A percentile compares a stretch with the other conserved stretches of the same genome.
Conservation (phyloP, 2,797 vertebrate genomes). For the Spinus pinus region DNA sequence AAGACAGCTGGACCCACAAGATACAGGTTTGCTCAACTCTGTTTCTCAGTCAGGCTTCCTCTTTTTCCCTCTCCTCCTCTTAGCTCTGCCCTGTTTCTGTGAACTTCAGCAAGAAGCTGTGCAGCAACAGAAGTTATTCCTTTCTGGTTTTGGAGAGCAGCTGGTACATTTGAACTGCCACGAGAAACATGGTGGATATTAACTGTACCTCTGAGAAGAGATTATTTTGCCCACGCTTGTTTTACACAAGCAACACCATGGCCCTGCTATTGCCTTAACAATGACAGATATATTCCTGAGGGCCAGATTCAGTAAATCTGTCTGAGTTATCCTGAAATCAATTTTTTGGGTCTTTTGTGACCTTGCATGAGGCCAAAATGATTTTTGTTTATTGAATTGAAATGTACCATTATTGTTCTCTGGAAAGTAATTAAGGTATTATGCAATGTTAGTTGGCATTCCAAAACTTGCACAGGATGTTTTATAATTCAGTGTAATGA, state of each 20-base stretch:
- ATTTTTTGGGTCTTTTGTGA: neutral
- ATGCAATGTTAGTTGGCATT: neutral
- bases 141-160: neutral
- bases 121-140: neutral
- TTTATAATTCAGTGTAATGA: neutral
- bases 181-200: neutral
- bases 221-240: neutral
- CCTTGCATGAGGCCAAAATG: neutral
- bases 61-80: neutral
- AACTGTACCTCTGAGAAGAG: neutral
- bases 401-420: neutral
- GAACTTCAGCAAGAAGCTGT: neutral
- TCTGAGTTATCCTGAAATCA: neutral
- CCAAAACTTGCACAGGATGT: neutral
- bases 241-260: neutral
- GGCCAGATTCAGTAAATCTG: neutral
- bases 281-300: neutral
- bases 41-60: neutral
- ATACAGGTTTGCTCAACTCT: neutral
- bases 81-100: neutral
- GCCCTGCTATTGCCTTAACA: neutral
- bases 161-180: neutral
- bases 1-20: neutral
- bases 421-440: constrained; percentile 7
- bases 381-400: neutral